Conservation (phyloP, 1,140 invertebrate genomes). For the Rhyacophila brunnea region DNA sequence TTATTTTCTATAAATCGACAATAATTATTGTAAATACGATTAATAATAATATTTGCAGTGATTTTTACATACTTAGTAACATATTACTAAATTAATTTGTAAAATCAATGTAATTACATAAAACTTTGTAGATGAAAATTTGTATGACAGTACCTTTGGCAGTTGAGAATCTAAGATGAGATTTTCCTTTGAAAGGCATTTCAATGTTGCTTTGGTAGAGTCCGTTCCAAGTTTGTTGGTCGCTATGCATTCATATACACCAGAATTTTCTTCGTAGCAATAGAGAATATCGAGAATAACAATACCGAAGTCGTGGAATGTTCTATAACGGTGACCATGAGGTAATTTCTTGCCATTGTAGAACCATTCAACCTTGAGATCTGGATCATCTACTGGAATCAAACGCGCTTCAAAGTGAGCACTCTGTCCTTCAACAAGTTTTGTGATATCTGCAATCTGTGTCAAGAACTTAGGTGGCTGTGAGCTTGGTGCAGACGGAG, state of each 20-base stretch:
- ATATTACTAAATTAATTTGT: too few species aligned
- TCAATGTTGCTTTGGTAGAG: constrained; percentile 79
- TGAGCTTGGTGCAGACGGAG: constrained; percentile 63
- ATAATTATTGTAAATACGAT: too few species aligned
- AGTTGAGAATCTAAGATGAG: constrained; percentile 94
- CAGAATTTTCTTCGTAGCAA: constrained; percentile 95
- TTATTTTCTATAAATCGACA: too few species aligned
- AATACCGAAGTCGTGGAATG: constrained; percentile 96
- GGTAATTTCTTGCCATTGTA: constrained; percentile 91
- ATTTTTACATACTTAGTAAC: constrained; percentile 13
- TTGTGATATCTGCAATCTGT: constrained; percentile 78
- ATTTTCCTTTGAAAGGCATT: constrained; percentile 85
- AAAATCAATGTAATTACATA: not conserved
- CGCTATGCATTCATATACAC: constrained; percentile 88
- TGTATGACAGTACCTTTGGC: constrained; percentile 81
- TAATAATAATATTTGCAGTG: too few species aligned
- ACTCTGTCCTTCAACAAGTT: constrained; percentile 87
- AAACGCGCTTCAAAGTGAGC: constrained; percentile 92
- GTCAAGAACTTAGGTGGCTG: constrained; percentile 89
- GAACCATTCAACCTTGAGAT: constrained; percentile 92
- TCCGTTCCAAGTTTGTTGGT: constrained; percentile 90
- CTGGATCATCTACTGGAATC: constrained; percentile 88
- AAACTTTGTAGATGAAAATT: too few species aligned
- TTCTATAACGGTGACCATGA: constrained; percentile 90
- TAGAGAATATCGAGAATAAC: constrained; percentile 95